These are phyloP conservation scores for Acipenser oxyrinchus DNA, from an alignment of 2,797 vertebrate species.

Conservation along the genomic window DNA sequence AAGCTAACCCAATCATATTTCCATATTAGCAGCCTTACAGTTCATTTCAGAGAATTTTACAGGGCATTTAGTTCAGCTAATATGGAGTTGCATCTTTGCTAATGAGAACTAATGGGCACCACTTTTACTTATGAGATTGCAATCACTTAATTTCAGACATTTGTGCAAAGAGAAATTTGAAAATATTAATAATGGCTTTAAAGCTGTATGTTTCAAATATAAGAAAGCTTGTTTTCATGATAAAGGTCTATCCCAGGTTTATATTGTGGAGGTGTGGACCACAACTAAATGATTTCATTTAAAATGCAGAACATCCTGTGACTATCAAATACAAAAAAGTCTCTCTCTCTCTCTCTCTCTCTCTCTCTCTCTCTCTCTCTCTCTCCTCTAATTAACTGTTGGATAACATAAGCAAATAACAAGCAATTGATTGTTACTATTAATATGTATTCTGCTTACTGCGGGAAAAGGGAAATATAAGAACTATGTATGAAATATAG, in stretches of 20 bases:
- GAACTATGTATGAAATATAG: no score
- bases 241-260: background rate
- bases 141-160: slow-evolving; percentile 15
- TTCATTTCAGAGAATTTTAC: slow-evolving; percentile 9
- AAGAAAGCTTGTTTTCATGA: no score
- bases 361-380: no score
- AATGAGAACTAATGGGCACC: slow-evolving; percentile 21
- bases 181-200: slow-evolving; percentile 12
- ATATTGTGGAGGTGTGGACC: background rate
- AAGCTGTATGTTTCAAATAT: background rate
- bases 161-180: slow-evolving; percentile 18
- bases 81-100: slow-evolving; percentile 13
- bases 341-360: no score
- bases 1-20: slow-evolving; percentile 12
- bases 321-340: no score
- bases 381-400: no score
- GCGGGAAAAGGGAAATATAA: no score
- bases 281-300: no score
- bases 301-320: no score
- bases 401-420: no score
- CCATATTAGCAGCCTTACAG: slow-evolving; percentile 10
- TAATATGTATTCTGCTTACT: no score
- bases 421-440: no score
- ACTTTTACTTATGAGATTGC: slow-evolving; percentile 1
- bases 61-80: slow-evolving; percentile 9